Base-by-base conservation (phyloP, 2,797 vertebrate species). In the Pteronotus mesoamericanus region DNA sequence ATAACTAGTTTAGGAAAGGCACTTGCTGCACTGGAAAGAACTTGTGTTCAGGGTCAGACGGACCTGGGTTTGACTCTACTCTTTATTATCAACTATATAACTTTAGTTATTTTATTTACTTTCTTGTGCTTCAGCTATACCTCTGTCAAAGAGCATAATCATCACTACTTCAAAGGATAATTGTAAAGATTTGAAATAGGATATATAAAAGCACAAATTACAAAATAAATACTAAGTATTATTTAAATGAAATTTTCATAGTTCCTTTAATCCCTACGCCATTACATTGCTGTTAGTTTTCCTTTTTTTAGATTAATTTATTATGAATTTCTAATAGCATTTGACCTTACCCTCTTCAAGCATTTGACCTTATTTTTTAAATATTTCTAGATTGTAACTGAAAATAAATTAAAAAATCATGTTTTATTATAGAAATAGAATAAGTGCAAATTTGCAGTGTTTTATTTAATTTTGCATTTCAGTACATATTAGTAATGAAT, bases 301-400 rank as follows among this genome's bases (percentile, higher is more conserved):
- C 32, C 29, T 37, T 92, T 55, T 80, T 80, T 55, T 0, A 3
- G 71, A 87, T 59, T 44, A 77, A 93, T 44, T 83, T 92, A 79
- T 68, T 84, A 83, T 90, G 16, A 75, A 85, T 83, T 46, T 80
- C 19, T 88, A 24, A n/a, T 19, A 91, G 95, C 84, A 94, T 74
- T 74, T 46, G 24, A 57, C n/a, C 15, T 46, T n/a, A 46, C 6
- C 44, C n/a, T n/a, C n/a, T n/a, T n/a, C n/a, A n/a, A n/a, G n/a
- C n/a, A n/a, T n/a, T n/a, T n/a, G n/a, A n/a, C 22, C 29, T 61
- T 57, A 55, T 57, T 57, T 61, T n/a, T n/a, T n/a, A n/a, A 32
- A 14, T 32, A 61, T 32, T 61, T 61, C 59, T 61, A 61, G 1
- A 32, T 61, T 61, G 59, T 61, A 32, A 61, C 12, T 32, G 11